A percentile compares a stretch with the other conserved stretches of the same genome.
Conservation (phyloP, 2,888 invertebrate genomes). For the Anticlea derivata region DNA sequence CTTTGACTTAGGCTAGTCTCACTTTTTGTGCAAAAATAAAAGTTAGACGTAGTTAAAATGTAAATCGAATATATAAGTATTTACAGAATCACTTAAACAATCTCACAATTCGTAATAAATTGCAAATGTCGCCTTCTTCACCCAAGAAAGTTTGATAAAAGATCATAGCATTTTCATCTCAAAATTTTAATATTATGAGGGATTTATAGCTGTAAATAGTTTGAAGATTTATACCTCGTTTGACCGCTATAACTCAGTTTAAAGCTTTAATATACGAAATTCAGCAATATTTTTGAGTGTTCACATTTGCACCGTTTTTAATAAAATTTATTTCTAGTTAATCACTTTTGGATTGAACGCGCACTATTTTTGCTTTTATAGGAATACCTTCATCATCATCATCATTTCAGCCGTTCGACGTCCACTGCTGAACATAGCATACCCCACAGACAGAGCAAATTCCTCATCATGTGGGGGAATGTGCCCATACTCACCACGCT, state of each 20-base stretch:
- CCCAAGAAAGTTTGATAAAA: constrained; percentile 40
- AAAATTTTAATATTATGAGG: constrained; percentile 18
- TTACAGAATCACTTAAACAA: neutral
- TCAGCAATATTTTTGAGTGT: neutral
- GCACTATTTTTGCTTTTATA: too few relatives aligned
- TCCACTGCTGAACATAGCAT: too few relatives aligned
- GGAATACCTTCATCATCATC: too few relatives aligned
- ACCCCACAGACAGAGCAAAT: too few relatives aligned
- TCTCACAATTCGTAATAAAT: constrained; percentile 48
- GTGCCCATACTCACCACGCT: too few relatives aligned
- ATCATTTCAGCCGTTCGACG: too few relatives aligned
- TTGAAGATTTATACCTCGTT: constrained; percentile 15
- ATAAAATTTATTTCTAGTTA: too few relatives aligned
- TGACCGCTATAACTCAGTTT: constrained; percentile 5
- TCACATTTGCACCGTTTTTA: too few relatives aligned
- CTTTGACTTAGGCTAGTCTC: constrained; percentile 4
- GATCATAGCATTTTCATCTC: constrained; percentile 19
- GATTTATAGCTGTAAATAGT: constrained; percentile 19
- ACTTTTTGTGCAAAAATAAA: neutral
- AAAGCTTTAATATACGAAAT: neutral
- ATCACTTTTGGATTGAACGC: too few relatives aligned
- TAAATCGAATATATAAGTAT: neutral
- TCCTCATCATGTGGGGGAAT: too few relatives aligned
- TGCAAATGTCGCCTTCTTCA: constrained; percentile 68
- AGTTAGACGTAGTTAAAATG: neutral